Evolutionary conservation across 2,888 invertebrate genomes (phyloP), one percentile per base, ranked within the genome.

Genomic region (Phymatocera aterrima): DNA sequence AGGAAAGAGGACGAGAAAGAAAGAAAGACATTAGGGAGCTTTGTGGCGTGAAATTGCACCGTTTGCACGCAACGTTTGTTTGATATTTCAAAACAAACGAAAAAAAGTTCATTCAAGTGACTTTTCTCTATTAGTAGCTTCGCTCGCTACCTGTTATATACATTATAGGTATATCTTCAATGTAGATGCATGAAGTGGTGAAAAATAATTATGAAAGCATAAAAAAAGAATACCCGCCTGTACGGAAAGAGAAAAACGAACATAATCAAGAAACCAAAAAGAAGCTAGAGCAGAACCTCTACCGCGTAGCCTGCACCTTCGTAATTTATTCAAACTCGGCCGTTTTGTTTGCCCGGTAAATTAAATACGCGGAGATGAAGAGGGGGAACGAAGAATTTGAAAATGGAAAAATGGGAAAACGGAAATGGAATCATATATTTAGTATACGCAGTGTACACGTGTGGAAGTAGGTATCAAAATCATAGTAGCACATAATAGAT

Each of bases 41-140:
- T 70, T 31, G n/a, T 48, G 48, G 24, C 70, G 70, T 70, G 70
- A 70, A 70, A 70, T 70, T 70, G 70, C 48, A 70, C 68, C 43
- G 43, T 68, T 68, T 68, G 40, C 68, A 46, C 46, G 68, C 68
- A 68, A 28, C 43, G 68, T 68, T 43, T 68, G 68, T 68, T 46
- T 46, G 43, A 43, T 43, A 43, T 68, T 68, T 10, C 68, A 68
- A n/a, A n/a, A n/a, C n/a, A n/a, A n/a, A n/a, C n/a, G 68, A 68
- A 46, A 68, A 24, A 68, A 28, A 24, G 21, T 46, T 43, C 24
- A 68, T 68, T 68, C 68, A 46, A 43, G 21, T 15, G 43, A 68
- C 18, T 68, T 68, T 68, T 15, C 24, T 10, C 4, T 65, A 21
- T 68, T 37, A 5, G 51, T 51, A 51, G 0, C 6, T 12, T 12